Evolutionary conservation across 2,113 vertebrate genomes (phyloP).

Genomic region (Petrocephalus microphthalmus): DNA sequence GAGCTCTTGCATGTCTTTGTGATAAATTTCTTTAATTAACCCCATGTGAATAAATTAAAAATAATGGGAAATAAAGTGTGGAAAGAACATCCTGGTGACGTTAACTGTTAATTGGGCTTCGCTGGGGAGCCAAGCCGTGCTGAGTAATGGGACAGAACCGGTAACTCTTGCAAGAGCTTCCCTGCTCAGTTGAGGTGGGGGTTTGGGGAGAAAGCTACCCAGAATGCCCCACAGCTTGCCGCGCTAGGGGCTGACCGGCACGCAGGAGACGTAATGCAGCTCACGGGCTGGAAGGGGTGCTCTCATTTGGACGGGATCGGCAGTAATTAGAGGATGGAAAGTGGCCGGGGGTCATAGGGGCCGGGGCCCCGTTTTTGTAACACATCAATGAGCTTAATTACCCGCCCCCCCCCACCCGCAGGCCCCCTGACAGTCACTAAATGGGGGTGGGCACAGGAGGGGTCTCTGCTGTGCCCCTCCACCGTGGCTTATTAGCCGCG

Average conservation of each 20-base stretch:
- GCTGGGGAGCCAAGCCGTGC: conserved; percentile 61
- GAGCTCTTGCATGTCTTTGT: conserved; percentile 68
- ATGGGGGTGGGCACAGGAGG: not conserved
- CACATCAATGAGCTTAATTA: conserved; percentile 20
- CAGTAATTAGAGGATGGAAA: conserved; percentile 63
- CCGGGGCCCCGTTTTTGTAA: conserved; percentile 66
- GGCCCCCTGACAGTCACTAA: not conserved
- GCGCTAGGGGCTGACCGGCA: conserved; percentile 63
- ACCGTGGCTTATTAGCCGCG: conserved; percentile 61
- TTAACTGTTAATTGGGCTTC: conserved; percentile 65
- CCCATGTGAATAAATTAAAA: conserved; percentile 78
- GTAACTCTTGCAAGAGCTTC: conserved; percentile 33
- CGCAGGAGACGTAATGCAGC: conserved; percentile 59
- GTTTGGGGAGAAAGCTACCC: conserved; percentile 34
- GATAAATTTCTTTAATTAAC: conserved; percentile 75
- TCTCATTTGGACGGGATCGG: conserved; percentile 68
- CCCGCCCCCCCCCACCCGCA: not conserved
- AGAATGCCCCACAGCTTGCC: conserved; percentile 52
- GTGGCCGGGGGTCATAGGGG: conserved; percentile 62
- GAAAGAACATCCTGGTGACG: conserved; percentile 63
- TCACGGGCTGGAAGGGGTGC: conserved; percentile 59
- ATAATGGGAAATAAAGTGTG: conserved; percentile 59
- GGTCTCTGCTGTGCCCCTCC: conserved; percentile 54
- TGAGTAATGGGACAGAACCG: conserved; percentile 38
- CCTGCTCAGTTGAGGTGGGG: conserved; percentile 39